Conservation (phyloP, 2,888 invertebrate species). For the Clepsis dumicolana region DNA sequence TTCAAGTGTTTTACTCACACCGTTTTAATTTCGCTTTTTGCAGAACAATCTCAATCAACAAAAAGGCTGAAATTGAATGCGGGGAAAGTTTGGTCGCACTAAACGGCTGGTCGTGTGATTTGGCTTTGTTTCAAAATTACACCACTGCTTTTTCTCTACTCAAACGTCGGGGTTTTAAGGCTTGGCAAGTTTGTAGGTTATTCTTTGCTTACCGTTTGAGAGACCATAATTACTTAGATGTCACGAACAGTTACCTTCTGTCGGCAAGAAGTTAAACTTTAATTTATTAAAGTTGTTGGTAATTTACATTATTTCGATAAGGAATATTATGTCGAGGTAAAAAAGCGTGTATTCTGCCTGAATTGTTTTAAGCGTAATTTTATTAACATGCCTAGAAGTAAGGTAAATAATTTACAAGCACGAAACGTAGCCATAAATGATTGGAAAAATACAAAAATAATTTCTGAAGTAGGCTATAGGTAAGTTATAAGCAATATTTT, state of each 20-base stretch:
- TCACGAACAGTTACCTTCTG: neutral
- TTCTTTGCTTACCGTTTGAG: neutral
- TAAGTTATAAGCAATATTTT: slow-evolving; percentile 1
- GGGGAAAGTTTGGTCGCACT: slow-evolving; percentile 23
- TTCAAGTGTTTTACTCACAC: neutral
- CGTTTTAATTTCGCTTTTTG: slow-evolving; percentile 2
- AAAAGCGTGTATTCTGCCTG: neutral
- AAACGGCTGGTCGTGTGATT: slow-evolving; percentile 44
- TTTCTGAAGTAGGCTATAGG: neutral
- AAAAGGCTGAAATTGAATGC: slow-evolving; percentile 14
- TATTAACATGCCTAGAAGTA: neutral
- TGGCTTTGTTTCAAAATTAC: slow-evolving; percentile 54
- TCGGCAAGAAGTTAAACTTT: neutral
- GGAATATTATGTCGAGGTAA: too few relatives aligned
- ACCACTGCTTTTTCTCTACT: slow-evolving; percentile 48
- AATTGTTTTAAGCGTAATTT: neutral
- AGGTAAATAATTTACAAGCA: neutral
- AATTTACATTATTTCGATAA: neutral
- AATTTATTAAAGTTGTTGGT: neutral
- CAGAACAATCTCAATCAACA: slow-evolving; percentile 13
- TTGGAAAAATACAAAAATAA: neutral
- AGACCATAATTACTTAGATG: slow-evolving; percentile 7
- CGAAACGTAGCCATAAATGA: neutral
- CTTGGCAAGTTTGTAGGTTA: neutral
- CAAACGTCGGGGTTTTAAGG: slow-evolving; percentile 44